A percentile compares a stretch with the other conserved stretches of the same genome.
Conservation (phyloP, 2,113 vertebrate genomes). For the Podarcis muralis region DNA sequence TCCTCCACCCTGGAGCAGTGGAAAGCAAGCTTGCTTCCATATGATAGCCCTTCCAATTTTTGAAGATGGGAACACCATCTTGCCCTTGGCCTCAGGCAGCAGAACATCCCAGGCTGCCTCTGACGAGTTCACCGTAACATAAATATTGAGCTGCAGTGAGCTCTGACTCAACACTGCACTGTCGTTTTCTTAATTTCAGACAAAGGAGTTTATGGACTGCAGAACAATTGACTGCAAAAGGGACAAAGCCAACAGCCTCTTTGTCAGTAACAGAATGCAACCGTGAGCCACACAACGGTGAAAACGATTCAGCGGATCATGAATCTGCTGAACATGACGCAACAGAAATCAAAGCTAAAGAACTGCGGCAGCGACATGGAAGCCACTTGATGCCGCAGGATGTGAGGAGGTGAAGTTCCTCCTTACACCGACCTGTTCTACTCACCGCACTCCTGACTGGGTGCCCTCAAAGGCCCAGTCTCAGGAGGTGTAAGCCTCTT, state of each 20-base stretch:
- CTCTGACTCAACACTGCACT: constrained; percentile 82
- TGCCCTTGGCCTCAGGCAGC: too few species aligned
- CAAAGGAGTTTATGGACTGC: constrained; percentile 74
- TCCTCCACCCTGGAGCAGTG: too few species aligned
- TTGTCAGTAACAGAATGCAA: constrained; percentile 27
- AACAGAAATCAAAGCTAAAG: background rate
- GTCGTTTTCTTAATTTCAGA: constrained; percentile 82
- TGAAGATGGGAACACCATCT: too few species aligned
- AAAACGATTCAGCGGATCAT: constrained; percentile 26
- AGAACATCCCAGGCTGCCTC: too few species aligned
- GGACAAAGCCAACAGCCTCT: constrained; percentile 56
- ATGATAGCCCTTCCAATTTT: too few species aligned
- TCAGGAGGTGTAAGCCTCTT: too few species aligned
- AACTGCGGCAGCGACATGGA: background rate
- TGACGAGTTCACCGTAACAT: background rate
- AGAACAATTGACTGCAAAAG: constrained; percentile 56
- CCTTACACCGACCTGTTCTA: background rate
- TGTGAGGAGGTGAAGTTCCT: background rate
- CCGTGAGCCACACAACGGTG: constrained; percentile 6
- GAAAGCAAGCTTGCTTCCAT: too few species aligned
- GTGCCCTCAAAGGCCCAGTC: too few species aligned
- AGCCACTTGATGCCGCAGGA: background rate
- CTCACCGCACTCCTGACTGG: too few species aligned
- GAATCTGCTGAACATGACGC: background rate
- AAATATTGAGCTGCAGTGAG: constrained; percentile 66